Percentiles rank a stretch among this genome's conserved stretches.
These are phyloP conservation scores for Eurystomus gularis DNA, from an alignment of 2,113 vertebrate species.

Conservation along the genomic window DNA sequence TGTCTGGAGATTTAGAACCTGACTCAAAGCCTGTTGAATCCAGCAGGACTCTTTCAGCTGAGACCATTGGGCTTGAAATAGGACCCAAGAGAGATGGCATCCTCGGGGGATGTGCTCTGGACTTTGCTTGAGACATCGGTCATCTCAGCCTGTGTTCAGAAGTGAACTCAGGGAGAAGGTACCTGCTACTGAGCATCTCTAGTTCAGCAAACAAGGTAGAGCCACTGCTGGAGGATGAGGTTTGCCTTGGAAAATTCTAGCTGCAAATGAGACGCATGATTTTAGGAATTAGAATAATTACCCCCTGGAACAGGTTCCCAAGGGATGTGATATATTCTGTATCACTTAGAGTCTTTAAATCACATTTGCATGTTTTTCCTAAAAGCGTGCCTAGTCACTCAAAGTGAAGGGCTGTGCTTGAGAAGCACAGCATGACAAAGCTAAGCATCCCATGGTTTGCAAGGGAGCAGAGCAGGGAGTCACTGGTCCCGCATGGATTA, in stretches of 20 bases:
- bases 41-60: neutral
- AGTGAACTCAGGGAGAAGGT: neutral
- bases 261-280: slow-evolving; percentile 50
- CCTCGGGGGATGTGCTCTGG: neutral
- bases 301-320: slow-evolving; percentile 52
- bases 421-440: neutral
- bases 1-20: neutral
- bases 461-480: neutral
- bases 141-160: neutral
- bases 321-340: slow-evolving; percentile 58
- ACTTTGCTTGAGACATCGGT: neutral
- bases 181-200: neutral
- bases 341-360: slow-evolving; percentile 61
- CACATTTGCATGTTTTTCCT: slow-evolving; percentile 56
- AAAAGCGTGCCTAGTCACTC: slow-evolving; percentile 1
- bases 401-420: neutral
- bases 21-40: neutral
- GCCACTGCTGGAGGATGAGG: neutral
- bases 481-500: neutral
- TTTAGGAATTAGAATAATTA: slow-evolving; percentile 68
- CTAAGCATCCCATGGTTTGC: neutral
- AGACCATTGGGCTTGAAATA: neutral
- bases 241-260: slow-evolving; percentile 57
- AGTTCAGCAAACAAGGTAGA: neutral
- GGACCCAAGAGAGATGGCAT: neutral